Conservation (phyloP, 2,797 vertebrate genomes). For the Onychomys torridus region DNA sequence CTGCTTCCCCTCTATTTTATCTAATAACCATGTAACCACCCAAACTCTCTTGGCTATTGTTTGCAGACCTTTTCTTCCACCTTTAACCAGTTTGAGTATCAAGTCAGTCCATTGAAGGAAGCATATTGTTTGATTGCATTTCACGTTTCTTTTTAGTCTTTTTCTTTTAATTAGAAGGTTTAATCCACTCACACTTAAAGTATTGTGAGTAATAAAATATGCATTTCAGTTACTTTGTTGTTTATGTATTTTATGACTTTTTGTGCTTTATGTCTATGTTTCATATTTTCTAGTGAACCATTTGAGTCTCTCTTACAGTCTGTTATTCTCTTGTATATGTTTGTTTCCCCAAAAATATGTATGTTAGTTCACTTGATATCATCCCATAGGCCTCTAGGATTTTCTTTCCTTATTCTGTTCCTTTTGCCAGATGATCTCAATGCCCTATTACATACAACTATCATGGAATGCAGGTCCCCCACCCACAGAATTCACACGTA, state of each 20-base stretch:
- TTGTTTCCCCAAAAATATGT: background rate
- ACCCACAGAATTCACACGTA: background rate
- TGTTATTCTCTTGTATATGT: background rate
- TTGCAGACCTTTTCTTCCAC: background rate
- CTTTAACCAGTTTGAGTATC: background rate
- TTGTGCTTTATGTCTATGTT: background rate
- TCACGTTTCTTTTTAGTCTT: background rate
- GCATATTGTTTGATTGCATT: background rate
- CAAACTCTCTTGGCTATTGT: background rate
- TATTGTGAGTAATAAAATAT: background rate
- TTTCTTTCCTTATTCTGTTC: background rate
- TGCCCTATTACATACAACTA: background rate
- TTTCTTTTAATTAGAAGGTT: background rate
- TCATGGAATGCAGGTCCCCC: background rate
- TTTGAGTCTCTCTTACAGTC: background rate
- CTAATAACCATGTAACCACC: background rate
- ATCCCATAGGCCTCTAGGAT: background rate
- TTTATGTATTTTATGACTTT: background rate
- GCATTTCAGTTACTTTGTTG: background rate
- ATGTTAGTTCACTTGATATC: background rate
- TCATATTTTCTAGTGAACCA: background rate
- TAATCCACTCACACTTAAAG: background rate
- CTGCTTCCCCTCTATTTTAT: background rate
- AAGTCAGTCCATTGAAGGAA: background rate
- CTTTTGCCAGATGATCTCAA: background rate